phyloP scores from a whole-genome alignment of 2,797 vertebrate genomes.

The Melanotaenia parkinsoni region DNA sequence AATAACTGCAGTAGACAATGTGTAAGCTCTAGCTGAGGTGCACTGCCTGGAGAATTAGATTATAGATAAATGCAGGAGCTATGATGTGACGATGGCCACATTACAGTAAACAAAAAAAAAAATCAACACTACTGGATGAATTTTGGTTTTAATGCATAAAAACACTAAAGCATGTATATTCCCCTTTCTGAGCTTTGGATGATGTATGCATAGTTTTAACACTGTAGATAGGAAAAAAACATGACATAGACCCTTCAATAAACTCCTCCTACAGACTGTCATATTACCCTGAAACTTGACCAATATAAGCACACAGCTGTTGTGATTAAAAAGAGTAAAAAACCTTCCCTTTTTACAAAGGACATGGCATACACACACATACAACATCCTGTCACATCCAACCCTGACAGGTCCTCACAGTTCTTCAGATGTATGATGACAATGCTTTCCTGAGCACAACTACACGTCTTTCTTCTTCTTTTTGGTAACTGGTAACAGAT shows the following conservation, averaged over 20 bases:
- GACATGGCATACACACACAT: not conserved
- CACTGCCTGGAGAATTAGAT: no score
- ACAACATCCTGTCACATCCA: no score
- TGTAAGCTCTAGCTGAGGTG: no score
- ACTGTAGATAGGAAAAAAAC: not conserved
- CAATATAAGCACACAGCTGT: not conserved
- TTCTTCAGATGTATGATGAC: not conserved
- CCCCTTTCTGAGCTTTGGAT: not conserved
- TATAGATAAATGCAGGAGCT: not conserved
- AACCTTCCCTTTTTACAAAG: not conserved
- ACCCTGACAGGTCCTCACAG: not conserved
- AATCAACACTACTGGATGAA: not conserved
- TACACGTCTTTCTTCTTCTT: not conserved
- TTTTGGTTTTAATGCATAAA: not conserved
- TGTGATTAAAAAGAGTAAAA: not conserved
- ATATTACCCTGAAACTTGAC: not conserved
- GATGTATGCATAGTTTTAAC: not conserved
- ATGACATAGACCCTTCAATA: not conserved
- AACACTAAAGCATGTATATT: not conserved
- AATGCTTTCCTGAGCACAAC: not conserved
- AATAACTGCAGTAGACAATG: no score
- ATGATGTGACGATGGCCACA: not conserved
- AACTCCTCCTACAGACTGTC: not conserved
- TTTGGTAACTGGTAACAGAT: no score
- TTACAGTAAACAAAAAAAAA: not conserved